Conservation (phyloP, 2,888 invertebrate species). For the Panopea generosa region DNA sequence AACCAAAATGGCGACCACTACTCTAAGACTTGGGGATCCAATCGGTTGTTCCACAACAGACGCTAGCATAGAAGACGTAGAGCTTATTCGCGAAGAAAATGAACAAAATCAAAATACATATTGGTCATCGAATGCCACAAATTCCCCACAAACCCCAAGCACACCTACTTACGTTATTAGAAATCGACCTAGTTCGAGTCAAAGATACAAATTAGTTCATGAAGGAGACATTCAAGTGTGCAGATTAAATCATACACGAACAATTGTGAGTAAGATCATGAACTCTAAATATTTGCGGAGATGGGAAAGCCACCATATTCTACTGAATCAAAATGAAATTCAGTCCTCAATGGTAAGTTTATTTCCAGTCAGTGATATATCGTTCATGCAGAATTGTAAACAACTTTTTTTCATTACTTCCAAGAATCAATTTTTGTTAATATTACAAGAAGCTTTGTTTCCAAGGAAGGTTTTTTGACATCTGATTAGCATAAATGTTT, state of each 20-base stretch:
- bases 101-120: conserved; percentile 27
- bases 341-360: conserved; percentile 90
- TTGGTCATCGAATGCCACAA: conserved; percentile 38
- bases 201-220: conserved; percentile 89
- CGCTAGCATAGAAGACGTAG: conserved; percentile 29
- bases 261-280: conserved; percentile 92
- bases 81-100: conserved; percentile 29
- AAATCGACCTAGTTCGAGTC: conserved; percentile 71
- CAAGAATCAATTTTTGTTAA: too few relatives aligned
- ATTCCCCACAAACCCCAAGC: conserved; percentile 35
- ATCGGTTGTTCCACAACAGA: conserved; percentile 57
- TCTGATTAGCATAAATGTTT: too few relatives aligned
- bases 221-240: conserved; percentile 92
- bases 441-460: too few relatives aligned
- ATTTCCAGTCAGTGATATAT: too few relatives aligned
- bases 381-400: too few relatives aligned
- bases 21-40: conserved; percentile 37
- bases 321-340: conserved; percentile 89
- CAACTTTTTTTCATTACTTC: too few relatives aligned
- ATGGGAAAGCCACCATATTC: conserved; percentile 92
- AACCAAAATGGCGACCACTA: conserved; percentile 56
- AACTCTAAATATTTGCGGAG: conserved; percentile 91
- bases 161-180: conserved; percentile 42
- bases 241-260: conserved; percentile 91
- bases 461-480: too few relatives aligned